Evolutionary conservation across 2,888 invertebrate species (phyloP), one percentile per base, ranked within the genome.

Genomic region (Ophion slaviceki): DNA sequence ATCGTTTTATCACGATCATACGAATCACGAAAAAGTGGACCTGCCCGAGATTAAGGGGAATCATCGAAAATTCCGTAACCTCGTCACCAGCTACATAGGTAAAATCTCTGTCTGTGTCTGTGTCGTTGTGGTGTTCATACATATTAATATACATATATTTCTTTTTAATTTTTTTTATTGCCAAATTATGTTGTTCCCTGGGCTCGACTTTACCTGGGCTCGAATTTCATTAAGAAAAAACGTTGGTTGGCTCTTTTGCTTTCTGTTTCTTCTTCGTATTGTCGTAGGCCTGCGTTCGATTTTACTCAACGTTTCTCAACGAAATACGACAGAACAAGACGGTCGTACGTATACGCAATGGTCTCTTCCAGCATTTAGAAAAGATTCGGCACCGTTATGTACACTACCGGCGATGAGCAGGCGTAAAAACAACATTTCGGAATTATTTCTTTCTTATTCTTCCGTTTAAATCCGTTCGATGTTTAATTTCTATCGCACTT

Each of bases 71-170:
- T 99, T 99, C 97, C 97, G 99, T 96, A 99, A 98, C 95, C 97
- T 99, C 96, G 99, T 99, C 96, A 98, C 98, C 96, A 98, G 98
- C 96, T 99, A 98, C 95, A 98, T 99, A 98, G 99, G 99, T 99
- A 99, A 88, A 96, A 92, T 91, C 82, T 90, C 90, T 89, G 90
- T 91, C 91, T 90, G 90, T 92, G 89, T 89, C 86, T 89, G 90
- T 92, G 89, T 91, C 89, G 92, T 89, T 91, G 87, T 90, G 86
- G 83, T 86, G 84, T 90, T 88, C 87, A 89, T 40, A 70, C 3
- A 28, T 36, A 14, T 24, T 11, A 8, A 11, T 62, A 20, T 8
- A 28, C 53, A 17, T 70, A 47, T 70, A 28, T 28, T 57, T 59
- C n/a, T 91, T 87, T 88, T 85, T 79, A 14, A 75, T 47, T 76